Conservation (phyloP, 2,888 invertebrate species). For the Andrena hattorfiana region DNA sequence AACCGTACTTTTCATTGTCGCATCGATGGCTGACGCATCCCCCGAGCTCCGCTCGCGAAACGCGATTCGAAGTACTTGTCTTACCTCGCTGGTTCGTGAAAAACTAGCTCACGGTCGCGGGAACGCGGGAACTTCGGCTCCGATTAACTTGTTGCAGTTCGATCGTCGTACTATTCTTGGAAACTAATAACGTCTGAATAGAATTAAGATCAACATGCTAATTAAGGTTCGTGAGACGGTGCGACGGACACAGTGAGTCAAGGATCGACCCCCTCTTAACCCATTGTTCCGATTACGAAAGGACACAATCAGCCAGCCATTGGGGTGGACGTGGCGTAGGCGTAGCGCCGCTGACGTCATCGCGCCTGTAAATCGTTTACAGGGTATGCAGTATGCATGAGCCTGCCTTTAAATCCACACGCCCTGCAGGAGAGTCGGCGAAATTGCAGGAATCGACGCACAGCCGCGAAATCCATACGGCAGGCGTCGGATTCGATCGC, state of each 20-base stretch:
- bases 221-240: constrained; percentile 1
- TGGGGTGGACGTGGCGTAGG: constrained; percentile 37
- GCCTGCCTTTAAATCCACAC: constrained; percentile 24
- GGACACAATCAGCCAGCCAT: background rate
- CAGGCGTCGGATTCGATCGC: background rate
- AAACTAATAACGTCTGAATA: constrained; percentile 34
- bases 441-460: constrained; percentile 27
- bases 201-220: constrained; percentile 9
- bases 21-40: background rate
- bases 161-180: constrained; percentile 11
- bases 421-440: background rate
- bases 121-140: background rate
- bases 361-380: constrained; percentile 45
- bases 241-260: constrained; percentile 5
- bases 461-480: background rate
- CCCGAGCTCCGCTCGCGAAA: background rate
- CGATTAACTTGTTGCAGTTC: constrained; percentile 9
- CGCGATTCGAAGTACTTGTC: background rate
- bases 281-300: constrained; percentile 25
- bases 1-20: background rate
- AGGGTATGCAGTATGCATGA: constrained; percentile 63
- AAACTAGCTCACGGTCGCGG: constrained; percentile 27
- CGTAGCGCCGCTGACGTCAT: constrained; percentile 55
- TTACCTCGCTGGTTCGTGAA: background rate
- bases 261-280: constrained; percentile 16